Conservation (phyloP, 2,797 vertebrate species). For the Triplophysa bombifrons region DNA sequence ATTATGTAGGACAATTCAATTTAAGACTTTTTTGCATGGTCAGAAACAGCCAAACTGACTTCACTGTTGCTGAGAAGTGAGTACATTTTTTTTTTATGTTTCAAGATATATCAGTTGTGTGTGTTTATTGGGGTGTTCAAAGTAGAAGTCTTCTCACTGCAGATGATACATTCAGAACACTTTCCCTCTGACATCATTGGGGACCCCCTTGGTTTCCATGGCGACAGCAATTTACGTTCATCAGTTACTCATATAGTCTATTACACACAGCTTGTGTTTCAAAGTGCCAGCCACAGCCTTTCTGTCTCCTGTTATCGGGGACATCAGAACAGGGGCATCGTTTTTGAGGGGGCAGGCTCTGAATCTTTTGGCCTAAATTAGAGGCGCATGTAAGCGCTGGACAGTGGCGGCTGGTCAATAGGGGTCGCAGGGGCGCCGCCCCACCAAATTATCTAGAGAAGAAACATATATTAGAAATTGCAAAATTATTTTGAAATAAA, state of each 20-base stretch:
- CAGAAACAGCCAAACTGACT: not conserved
- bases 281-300: slow-evolving; percentile 40
- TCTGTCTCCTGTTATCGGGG: slow-evolving; percentile 22
- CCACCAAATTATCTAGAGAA: too few species aligned
- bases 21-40: not conserved
- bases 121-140: not conserved
- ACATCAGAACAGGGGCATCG: slow-evolving; percentile 41
- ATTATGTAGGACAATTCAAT: not conserved
- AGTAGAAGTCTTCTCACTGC: not conserved
- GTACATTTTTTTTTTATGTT: not conserved
- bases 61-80: too few species aligned
- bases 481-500: too few species aligned
- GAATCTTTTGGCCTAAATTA: slow-evolving; percentile 43
- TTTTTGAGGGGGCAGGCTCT: slow-evolving; percentile 33
- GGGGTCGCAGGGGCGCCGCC: too few species aligned
- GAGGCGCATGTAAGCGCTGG: slow-evolving; percentile 8
- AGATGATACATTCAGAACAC: not conserved
- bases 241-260: not conserved
- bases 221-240: slow-evolving; percentile 26
- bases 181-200: slow-evolving; percentile 22
- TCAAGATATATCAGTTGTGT: not conserved
- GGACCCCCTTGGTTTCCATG: slow-evolving; percentile 16
- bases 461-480: too few species aligned
- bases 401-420: not conserved
- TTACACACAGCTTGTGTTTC: slow-evolving; percentile 21